Base-by-base conservation (phyloP, 2,888 invertebrate species). In the Drosophila infuscata region DNA sequence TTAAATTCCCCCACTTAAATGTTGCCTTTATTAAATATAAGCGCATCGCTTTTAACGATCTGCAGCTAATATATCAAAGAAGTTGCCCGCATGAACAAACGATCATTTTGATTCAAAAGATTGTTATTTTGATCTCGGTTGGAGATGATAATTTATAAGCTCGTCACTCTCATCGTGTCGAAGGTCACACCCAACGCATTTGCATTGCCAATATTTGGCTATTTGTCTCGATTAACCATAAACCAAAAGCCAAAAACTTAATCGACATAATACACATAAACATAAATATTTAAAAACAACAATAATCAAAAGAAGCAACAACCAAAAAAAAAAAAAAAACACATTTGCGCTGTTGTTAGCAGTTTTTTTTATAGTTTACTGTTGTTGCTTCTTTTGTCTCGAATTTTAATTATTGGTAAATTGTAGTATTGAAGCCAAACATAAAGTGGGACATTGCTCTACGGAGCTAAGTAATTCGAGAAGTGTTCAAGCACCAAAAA, bases 321-420 rank as follows among this genome's bases (percentile, higher is more conserved):
- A 43, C 9, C 3, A 25, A 11, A 17, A 0, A 43, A 33, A 35
- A 17, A 69, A 66, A 59, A 60, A 48, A 56, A 62, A 54, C 63
- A 29, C 17, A 63, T 79, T 80, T 82, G 56, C 66, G 81, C 83
- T 70, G 76, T 30, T 74, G 68, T 60, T 72, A 74, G 87, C 85
- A 83, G 58, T 73, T 82, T 78, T 82, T 78, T 46, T 59, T 32
- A 35, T 35, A 58, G n/a, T 33, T 52, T 20, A 0, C 12, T n/a
- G 20, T 20, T 67, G 52, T 54, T 53, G 70, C 61, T 68, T 65
- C 66, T 80, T 81, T 81, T 79, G 79, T 72, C 61, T 82, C 83
- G 76, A 70, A 74, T 87, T 85, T 83, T 73, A 77, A 76, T 78
- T 76, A 85, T 87, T 85, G 82, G 78, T 79, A 74, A 85, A 81